Conservation (phyloP, 2,113 vertebrate species). For the Sminthopsis crassicaudata region DNA sequence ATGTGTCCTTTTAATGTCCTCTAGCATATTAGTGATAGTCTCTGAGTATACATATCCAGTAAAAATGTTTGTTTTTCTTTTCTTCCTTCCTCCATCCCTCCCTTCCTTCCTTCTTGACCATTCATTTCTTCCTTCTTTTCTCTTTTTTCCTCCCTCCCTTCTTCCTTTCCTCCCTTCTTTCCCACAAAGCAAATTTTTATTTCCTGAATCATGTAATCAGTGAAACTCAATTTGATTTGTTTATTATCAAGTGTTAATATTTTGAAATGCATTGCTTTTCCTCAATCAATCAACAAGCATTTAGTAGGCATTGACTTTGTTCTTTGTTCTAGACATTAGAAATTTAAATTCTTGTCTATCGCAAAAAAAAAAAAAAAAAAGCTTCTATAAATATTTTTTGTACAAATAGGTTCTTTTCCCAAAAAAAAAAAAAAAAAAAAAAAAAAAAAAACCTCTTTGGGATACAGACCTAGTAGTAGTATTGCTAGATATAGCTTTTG, state of each 20-base stretch:
- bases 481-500: too few relatives aligned
- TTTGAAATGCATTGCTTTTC: not conserved
- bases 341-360: not conserved
- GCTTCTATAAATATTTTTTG: too few relatives aligned
- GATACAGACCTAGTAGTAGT: too few relatives aligned
- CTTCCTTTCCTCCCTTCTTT: too few relatives aligned
- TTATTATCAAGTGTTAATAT: not conserved
- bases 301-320: not conserved
- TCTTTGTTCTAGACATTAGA: not conserved
- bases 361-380: too few relatives aligned
- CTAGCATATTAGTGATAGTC: constrained; percentile 9
- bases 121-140: too few relatives aligned
- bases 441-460: too few relatives aligned
- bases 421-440: too few relatives aligned
- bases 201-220: not conserved
- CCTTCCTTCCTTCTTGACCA: not conserved
- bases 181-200: not conserved
- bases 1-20: not conserved
- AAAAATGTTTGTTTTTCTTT: not conserved
- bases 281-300: not conserved
- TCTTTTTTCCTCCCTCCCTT: too few relatives aligned
- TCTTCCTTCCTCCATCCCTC: not conserved
- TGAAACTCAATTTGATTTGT: not conserved
- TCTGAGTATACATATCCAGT: not conserved
- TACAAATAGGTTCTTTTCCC: too few relatives aligned